These are phyloP conservation scores for Actinernus sp. DNA, from an alignment of 92 coral and sea anemone species.

Conservation along the genomic window DNA sequence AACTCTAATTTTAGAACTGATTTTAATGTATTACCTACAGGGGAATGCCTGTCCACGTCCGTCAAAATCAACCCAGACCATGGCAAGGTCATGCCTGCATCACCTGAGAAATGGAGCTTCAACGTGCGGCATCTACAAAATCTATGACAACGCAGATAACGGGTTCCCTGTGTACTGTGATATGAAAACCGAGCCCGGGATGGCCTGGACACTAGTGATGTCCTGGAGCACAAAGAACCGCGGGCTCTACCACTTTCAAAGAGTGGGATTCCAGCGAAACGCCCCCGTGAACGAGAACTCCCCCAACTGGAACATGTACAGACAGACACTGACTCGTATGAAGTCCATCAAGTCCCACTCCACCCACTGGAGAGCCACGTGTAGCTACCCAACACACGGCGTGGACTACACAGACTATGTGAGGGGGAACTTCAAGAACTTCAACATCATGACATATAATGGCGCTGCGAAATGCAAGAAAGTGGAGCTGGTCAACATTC, in stretches of 20 bases:
- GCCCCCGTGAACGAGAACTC: slow-evolving; percentile 49
- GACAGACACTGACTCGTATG: slow-evolving; percentile 38
- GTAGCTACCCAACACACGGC: slow-evolving; percentile 73
- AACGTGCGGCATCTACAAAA: slow-evolving; percentile 37
- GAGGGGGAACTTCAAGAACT: too few species aligned
- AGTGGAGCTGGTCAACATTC: too few species aligned
- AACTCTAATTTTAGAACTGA: too few species aligned
- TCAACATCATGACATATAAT: too few species aligned
- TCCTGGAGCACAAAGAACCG: too few species aligned
- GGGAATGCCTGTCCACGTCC: slow-evolving; percentile 4
- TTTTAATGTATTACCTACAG: background rate
- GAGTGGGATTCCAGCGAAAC: slow-evolving; percentile 13
- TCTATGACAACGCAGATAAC: slow-evolving; percentile 31
- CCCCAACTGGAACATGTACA: too few species aligned
- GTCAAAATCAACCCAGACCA: background rate
- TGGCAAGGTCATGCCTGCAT: slow-evolving; percentile 35
- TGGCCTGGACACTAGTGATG: too few species aligned
- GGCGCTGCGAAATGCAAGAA: too few species aligned
- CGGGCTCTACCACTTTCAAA: background rate
- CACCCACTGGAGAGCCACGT: too few species aligned
- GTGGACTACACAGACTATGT: too few species aligned
- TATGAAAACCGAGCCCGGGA: slow-evolving; percentile 47
- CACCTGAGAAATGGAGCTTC: slow-evolving; percentile 20
- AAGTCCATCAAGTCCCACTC: slow-evolving; percentile 52
- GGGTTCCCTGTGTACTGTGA: slow-evolving; percentile 63